A percentile compares a stretch with the other conserved stretches of the same genome.
These are phyloP conservation scores for Ips nitidus DNA, from an alignment of 1,140 invertebrate genomes.

Conservation along the genomic window DNA sequence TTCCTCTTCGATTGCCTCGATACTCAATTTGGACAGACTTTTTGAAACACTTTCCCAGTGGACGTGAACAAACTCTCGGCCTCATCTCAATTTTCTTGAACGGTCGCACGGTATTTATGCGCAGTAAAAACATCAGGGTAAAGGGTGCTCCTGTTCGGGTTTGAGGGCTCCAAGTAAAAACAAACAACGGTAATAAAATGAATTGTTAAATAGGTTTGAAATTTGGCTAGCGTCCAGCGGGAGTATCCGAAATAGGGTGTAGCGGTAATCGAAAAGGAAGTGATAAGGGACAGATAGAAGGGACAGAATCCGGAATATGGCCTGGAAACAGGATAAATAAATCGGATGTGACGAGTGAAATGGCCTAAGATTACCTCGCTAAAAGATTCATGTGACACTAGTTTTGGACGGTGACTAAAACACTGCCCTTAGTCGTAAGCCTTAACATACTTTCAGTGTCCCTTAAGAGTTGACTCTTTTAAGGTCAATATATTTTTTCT, in stretches of 20 bases:
- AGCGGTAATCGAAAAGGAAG: conserved; percentile 44
- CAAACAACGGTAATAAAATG: background rate
- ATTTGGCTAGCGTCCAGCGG: background rate
- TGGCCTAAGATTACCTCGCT: conserved; percentile 21
- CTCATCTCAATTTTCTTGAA: background rate
- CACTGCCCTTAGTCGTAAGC: no score
- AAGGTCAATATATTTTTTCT: no score
- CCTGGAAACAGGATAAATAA: conserved; percentile 45
- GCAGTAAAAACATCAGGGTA: no score
- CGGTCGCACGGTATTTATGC: no score
- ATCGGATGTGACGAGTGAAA: conserved; percentile 44
- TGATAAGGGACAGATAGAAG: conserved; percentile 44
- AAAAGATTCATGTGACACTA: background rate
- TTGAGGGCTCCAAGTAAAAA: background rate
- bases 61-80: conserved; percentile 1
- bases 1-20: conserved; percentile 4
- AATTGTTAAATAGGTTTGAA: conserved; percentile 5
- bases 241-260: conserved; percentile 22
- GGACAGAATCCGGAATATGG: conserved; percentile 44
- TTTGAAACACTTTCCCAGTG: conserved; percentile 5
- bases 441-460: no score
- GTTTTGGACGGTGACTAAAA: no score
- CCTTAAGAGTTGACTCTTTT: no score
- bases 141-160: no score
- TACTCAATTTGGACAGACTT: conserved; percentile 6